These are phyloP conservation scores for Epirrhoe tristata DNA, from an alignment of 2,888 invertebrate species.

Conservation along the genomic window DNA sequence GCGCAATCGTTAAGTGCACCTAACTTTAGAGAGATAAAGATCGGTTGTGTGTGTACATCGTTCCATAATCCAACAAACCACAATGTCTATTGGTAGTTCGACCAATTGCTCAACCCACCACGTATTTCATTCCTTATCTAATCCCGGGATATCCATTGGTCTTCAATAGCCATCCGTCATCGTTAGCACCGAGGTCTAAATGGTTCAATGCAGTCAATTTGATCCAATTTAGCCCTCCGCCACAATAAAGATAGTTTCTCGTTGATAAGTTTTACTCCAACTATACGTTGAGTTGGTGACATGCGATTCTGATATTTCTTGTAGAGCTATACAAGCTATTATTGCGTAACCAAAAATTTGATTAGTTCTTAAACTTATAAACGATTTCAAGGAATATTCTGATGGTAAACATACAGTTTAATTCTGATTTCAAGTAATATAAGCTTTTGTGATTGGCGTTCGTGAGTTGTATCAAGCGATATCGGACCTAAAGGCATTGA, in stretches of 20 bases:
- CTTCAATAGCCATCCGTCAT: conserved; percentile 60
- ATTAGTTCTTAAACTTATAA: too few species aligned
- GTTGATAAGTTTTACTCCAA: conserved; percentile 16
- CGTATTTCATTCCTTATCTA: conserved; percentile 33
- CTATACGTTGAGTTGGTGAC: background rate
- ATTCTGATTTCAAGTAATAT: background rate
- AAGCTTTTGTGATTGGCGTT: background rate
- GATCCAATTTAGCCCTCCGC: conserved; percentile 73
- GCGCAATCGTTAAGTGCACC: too few species aligned
- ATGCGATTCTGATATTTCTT: background rate
- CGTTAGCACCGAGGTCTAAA: conserved; percentile 61
- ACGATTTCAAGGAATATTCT: too few species aligned
- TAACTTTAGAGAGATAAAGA: too few species aligned
- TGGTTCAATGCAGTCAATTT: conserved; percentile 70
- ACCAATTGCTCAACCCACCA: conserved; percentile 17
- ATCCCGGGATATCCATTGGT: conserved; percentile 36
- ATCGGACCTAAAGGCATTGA: background rate
- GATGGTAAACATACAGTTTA: too few species aligned
- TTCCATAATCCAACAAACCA: background rate
- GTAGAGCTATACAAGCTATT: background rate
- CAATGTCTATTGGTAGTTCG: conserved; percentile 10
- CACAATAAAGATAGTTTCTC: conserved; percentile 11
- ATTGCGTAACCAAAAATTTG: background rate
- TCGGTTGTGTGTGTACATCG: too few species aligned
- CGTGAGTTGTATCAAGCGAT: background rate